Evolutionary conservation across 2,113 vertebrate species (phyloP), one percentile per base, ranked within the genome.

Genomic region (Perognathus longimembris): DNA sequence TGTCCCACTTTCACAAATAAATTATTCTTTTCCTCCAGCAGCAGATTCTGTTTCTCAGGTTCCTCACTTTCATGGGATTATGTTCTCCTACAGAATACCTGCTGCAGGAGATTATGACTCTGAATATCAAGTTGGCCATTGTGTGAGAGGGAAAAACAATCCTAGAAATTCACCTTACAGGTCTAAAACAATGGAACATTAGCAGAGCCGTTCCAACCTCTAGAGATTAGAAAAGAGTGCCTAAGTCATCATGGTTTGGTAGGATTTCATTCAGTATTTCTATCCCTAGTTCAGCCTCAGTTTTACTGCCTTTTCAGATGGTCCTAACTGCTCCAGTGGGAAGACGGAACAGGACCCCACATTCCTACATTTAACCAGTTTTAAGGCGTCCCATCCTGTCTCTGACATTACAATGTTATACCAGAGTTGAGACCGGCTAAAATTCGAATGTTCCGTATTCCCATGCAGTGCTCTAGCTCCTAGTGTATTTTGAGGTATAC

Each of bases 31-130:
- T 94, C 85, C 94, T 90, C 66, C 42, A 94, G 87, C 78, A 63
- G 75, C 50, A 78, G 82, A 71, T 87, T 95, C 80, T 87, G 92
- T 93, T 96, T 92, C 71, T 93, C 95, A 73, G 85, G 96, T 78
- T 92, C 78, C 80, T 96, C 79, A 77, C 54, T 89, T 96, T 97
- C 96, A 96, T 97, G 93, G 93, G 89, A 85, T 92, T 94, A n/a
- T 96, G 95, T 79, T 80, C 88, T 93, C 81, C 84, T 77, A n/a
- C 54, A 50, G 87, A 91, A 95, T 96, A 73, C 42, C 75, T 96
- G 96, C 95, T 82, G 28, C 82, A 75, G 85, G 94, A 92, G 71
- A 91, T 26, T 64, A 5, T 95, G 91, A 96, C 88, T 92, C 70
- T 96, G 92, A 42, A 73, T 92, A 95, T 91, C 78, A 91, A 89